Base-by-base conservation (phyloP, 2,888 invertebrate species). In the Diadegma fenestrale region DNA sequence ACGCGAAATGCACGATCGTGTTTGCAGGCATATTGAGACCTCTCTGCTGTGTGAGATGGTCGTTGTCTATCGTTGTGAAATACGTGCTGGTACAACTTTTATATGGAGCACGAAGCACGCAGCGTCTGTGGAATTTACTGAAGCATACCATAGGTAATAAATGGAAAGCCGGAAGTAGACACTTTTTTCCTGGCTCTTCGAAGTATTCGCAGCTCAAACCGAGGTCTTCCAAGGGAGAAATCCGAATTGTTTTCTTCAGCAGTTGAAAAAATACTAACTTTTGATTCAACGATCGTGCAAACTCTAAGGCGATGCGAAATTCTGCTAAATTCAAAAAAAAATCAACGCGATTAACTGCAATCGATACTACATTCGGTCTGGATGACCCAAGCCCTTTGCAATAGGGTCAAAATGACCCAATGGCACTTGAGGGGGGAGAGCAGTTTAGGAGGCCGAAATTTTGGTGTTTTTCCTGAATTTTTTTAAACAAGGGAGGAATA, bases 151-250 rank as follows among this genome's bases (percentile, higher is more conserved):
- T 48, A 43, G 69, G 64, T 61, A 68, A 80, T 71, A 81, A 84
- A 85, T 83, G 82, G 87, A 87, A 87, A 87, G 85, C 75, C 85
- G 87, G 87, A 87, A 87, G 87, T 83, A 33, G 66, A 64, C 41
- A 72, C 22, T 72, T 77, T 72, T 82, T 12, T 69, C 43, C 69
- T 48, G 22, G 41, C 66, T 82, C 64, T 77, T 77, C 69, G 48
- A 30, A 26, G 48, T 69, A 45, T 69, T 69, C 41, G 66, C 45
- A 45, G 26, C 30, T 69, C 26, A 17, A 48, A 26, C 3, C 48
- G 26, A 58, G 14, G 26, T 58, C 58, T 58, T 3, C 5, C 14
- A 14, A 58, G 45, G 22, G 30, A 22, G 8, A 19, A 26, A 61
- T 61, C 76, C 33, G 1, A 33, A 48, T 45, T 8, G 66, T 66